Evolutionary conservation across 2,797 vertebrate genomes (phyloP), one percentile per base, ranked within the genome.

Genomic region (Choloepus didactylus): DNA sequence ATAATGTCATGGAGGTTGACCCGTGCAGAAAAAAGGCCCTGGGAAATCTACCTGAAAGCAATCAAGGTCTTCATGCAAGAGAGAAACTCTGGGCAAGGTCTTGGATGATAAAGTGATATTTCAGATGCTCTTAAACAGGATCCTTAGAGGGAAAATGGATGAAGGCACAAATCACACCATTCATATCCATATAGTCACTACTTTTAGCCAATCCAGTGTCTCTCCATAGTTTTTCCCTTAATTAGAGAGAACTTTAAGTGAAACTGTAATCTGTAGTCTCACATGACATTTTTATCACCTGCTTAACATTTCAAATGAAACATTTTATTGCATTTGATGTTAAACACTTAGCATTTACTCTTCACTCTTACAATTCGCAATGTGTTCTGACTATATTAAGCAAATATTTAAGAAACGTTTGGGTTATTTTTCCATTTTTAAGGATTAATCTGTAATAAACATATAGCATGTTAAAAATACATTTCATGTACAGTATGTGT

Each of bases 401-500:
- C 93, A 98, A 98, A 98, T 97, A 97, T 96, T 98, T 98, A 97
- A 98, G 94, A 97, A 98, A 98, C 79, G 90, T 95, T 98, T 98
- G 73, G 95, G 21, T 0, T 83, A 97, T 96, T 98, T 98, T 98
- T 97, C 95, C 81, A 97, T 97, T 98, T 98, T 98, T 98, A 98
- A 98, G 97, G 98, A 97, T 97, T 97, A 98, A 98, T 96, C 84
- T 97, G 91, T 91, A 98, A 97, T 98, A 98, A 98, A 98, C 96
- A 97, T 97, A 89, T 90, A 97, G 62, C 83, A 85, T 93, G 44
- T 93, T 98, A 95, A 97, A 98, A 98, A 97, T 97, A 96, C 5
- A 83, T 97, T 98, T 96, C 72, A 96, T 95, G 93, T 96, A 96
- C 84, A 93, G 90, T 97, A 97, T 95, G 95, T 59, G 2, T 97